phyloP scores from a whole-genome alignment of 1,140 invertebrate genomes.

The Yoshiicerus persimilis region DNA sequence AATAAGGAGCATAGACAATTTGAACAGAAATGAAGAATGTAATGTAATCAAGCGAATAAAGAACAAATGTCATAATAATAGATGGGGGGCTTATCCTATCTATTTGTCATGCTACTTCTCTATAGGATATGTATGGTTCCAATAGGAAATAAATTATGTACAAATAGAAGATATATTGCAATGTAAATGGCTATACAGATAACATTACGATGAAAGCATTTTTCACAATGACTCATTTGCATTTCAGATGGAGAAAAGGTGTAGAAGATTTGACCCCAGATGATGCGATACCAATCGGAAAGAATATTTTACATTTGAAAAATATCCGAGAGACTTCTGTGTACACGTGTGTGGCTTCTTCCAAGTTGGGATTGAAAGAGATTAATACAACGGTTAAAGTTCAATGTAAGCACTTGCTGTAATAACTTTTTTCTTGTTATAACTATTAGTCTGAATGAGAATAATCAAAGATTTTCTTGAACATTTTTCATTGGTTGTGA shows the following conservation, averaged over 20 bases:
- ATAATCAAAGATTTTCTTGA: background rate
- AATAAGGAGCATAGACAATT: background rate
- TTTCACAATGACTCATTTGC: background rate
- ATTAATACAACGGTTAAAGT: constrained; percentile 84
- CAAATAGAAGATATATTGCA: too few species aligned
- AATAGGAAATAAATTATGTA: too few species aligned
- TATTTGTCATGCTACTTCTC: too few species aligned
- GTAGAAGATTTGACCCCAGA: constrained; percentile 78
- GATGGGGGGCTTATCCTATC: background rate
- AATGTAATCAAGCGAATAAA: background rate
- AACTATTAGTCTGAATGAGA: background rate
- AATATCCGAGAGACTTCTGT: constrained; percentile 90
- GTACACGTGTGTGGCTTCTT: constrained; percentile 92
- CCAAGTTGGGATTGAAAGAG: constrained; percentile 88
- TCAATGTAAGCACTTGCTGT: constrained; percentile 73
- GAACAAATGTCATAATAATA: background rate
- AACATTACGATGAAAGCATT: background rate
- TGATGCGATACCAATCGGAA: constrained; percentile 78
- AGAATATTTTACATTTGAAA: constrained; percentile 80
- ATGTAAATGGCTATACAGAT: too few species aligned
- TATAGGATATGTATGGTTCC: too few species aligned
- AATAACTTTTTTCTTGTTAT: background rate
- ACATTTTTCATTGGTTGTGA: background rate
- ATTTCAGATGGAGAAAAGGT: constrained; percentile 76
- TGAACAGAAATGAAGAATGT: background rate